Evolutionary conservation across 2,113 vertebrate species (phyloP).

Genomic region (Ciconia boyciana): DNA sequence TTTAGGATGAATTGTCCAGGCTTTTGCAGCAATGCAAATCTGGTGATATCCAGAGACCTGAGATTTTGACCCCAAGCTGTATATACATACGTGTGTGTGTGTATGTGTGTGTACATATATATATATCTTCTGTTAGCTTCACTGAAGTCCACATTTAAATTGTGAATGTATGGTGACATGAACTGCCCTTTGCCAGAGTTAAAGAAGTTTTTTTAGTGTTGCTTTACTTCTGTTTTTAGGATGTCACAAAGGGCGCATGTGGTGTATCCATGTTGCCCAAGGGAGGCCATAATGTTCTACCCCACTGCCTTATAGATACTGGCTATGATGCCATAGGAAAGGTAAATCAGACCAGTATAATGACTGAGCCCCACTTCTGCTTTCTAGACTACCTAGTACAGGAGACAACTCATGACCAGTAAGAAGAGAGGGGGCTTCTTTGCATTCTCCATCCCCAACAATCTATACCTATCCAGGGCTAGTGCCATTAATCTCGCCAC

Average conservation of each 20-base stretch:
- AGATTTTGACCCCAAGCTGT: neutral
- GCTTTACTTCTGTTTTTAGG: neutral
- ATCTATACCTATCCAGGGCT: neutral
- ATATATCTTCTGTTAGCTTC: neutral
- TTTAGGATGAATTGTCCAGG: neutral
- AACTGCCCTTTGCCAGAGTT: neutral
- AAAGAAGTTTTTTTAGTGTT: neutral
- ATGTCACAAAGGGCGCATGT: neutral
- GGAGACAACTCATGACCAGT: neutral
- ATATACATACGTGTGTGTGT: accelerated
- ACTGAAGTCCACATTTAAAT: neutral
- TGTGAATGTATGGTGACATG: neutral
- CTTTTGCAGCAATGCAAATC: neutral
- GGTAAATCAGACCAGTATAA: neutral
- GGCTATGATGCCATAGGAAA: neutral
- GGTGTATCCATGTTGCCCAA: neutral
- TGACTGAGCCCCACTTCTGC: neutral
- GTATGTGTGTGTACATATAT: accelerated
- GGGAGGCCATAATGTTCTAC: neutral
- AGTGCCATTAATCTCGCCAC: neutral
- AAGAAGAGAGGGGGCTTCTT: neutral
- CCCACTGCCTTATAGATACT: neutral
- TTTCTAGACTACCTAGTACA: neutral
- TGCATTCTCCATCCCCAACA: neutral
- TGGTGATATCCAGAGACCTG: neutral